Base-by-base conservation (phyloP, 2,797 vertebrate genomes). In the Syngnathus rostellatus region DNA sequence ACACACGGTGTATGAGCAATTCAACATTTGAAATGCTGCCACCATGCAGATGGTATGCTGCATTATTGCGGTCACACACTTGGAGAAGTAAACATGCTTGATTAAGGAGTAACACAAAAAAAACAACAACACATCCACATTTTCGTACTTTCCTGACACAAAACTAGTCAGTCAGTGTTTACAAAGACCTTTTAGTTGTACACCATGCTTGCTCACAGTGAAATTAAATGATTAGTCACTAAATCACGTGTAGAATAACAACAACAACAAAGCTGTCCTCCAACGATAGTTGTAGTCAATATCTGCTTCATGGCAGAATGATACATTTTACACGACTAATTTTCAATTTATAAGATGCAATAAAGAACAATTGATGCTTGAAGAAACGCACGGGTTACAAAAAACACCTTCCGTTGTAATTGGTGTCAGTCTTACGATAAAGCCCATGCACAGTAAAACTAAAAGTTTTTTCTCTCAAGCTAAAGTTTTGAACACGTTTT, bases 61-160 rank as follows among this genome's bases (percentile, higher is more conserved):
- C 41, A 77, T 72, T 72, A 78, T 21, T 59, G 25, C 37, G 74
- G 31, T 14, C 50, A 68, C 54, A 75, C 40, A 62, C 16, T 62
- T 62, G 8, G 21, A 25, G 63, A 31, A 62, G 23, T 66, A 48
- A 73, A 71, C 77, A 87, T 88, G 85, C 80, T 75, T 41, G 62
- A 8, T 16, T 37, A 8, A 65, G 39, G 11, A 62, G 11, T 3
- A 45, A 62, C 6, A 45, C 4, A 62, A 25, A 46, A 16, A 21
- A 14, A 23, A 62, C 11, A 31, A 43, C 45, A 17, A 6, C 2
- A 48, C 8, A 39, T n/a, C 37, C 58, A 40, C 58, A 60, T 39
- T 31, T 31, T 31, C 3, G 40, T 16, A 25, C n/a, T 45, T 21
- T 72, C 1, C 1, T 73, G 64, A 16, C 41, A 74, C 1, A 1